Percentiles rank a stretch among this genome's conserved stretches.
Evolutionary conservation across 2,888 invertebrate species (phyloP).

Genomic region (Ornithoptera priamus): DNA sequence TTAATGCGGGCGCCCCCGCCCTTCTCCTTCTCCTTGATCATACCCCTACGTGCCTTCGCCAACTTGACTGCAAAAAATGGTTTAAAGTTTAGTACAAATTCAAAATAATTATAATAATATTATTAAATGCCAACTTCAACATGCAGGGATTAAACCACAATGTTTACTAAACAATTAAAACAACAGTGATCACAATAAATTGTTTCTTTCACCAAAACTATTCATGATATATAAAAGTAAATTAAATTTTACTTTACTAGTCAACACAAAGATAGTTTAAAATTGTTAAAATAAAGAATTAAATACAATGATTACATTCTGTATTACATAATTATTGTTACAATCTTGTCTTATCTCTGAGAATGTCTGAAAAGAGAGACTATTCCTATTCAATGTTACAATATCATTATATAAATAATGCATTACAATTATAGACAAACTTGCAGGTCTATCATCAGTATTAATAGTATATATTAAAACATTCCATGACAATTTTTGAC

Average conservation of each 20-base stretch:
- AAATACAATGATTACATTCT: background rate
- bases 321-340: background rate
- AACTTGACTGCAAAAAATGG: slow-evolving; percentile 70
- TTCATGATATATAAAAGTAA: background rate
- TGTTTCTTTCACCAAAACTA: slow-evolving; percentile 8
- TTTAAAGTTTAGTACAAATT: background rate
- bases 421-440: background rate
- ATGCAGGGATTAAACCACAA: background rate
- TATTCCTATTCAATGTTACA: slow-evolving; percentile 1
- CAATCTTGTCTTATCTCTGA: background rate
- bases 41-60: slow-evolving; percentile 82
- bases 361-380: slow-evolving; percentile 1
- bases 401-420: slow-evolving; percentile 1
- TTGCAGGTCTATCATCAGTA: background rate
- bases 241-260: background rate
- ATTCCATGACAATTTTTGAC: background rate
- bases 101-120: background rate
- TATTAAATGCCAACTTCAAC: background rate
- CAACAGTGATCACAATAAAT: slow-evolving; percentile 18
- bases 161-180: slow-evolving; percentile 7
- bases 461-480: too few relatives aligned
- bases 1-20: slow-evolving; percentile 78
- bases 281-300: background rate
- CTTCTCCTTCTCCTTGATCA: slow-evolving; percentile 81
- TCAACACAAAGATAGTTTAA: background rate